phyloP scores from a whole-genome alignment of 2,797 vertebrate genomes.

The Dendrocincla fuliginosa region DNA sequence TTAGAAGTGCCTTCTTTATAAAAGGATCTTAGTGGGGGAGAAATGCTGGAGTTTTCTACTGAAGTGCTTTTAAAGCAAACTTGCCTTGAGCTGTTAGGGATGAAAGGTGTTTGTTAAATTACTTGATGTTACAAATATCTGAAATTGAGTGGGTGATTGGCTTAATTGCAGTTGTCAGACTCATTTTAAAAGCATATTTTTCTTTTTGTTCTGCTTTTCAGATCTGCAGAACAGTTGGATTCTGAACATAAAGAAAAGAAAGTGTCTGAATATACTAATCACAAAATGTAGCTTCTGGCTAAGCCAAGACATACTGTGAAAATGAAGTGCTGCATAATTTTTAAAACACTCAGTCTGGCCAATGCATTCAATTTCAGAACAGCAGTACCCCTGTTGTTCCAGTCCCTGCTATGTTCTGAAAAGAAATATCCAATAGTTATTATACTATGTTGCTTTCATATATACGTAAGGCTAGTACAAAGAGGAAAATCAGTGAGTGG shows the following conservation, averaged over 20 bases:
- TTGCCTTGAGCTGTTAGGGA: constrained; percentile 21
- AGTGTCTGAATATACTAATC: constrained; percentile 20
- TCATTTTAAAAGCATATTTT: constrained; percentile 31
- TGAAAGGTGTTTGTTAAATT: constrained; percentile 61
- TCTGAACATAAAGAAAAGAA: constrained; percentile 49
- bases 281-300: constrained; percentile 33
- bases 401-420: not conserved
- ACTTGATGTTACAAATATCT: constrained; percentile 50
- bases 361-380: not conserved
- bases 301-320: constrained; percentile 5
- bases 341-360: not conserved
- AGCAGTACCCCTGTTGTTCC: not conserved
- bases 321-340: constrained; percentile 13
- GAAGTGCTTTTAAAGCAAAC: constrained; percentile 43
- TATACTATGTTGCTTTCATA: not conserved
- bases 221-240: constrained; percentile 29
- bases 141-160: constrained; percentile 35
- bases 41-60: constrained; percentile 42
- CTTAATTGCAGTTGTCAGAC: constrained; percentile 58
- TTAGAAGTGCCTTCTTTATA: not conserved
- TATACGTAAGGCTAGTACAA: not conserved
- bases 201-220: constrained; percentile 38
- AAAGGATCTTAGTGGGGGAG: not conserved
- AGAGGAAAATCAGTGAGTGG: not conserved
- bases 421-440: not conserved